These are phyloP conservation scores for Aplysina aerophoba DNA, from an alignment of 37 sponge, comb jelly and placozoan genomes.

Conservation along the genomic window DNA sequence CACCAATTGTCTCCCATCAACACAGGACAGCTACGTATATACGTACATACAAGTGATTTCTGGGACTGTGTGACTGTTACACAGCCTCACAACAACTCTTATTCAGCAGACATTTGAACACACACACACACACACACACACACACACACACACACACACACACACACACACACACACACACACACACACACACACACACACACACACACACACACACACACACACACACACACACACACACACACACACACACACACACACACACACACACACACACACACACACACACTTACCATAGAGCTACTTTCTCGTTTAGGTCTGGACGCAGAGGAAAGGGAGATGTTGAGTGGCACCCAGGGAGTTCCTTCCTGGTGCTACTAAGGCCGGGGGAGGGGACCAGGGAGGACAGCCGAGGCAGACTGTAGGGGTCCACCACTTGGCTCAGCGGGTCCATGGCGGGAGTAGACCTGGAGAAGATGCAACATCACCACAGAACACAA, in stretches of 20 bases:
- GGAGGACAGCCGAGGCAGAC: conserved; percentile 36
- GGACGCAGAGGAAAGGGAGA: conserved; percentile 65
- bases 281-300: conserved; percentile 61
- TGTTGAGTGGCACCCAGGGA: conserved; percentile 40
- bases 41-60: too few species aligned
- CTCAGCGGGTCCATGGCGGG: background rate
- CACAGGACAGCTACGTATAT: too few species aligned
- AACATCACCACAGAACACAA: background rate
- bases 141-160: too few species aligned
- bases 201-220: conserved; percentile 38
- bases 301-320: conserved; percentile 74
- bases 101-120: too few species aligned
- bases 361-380: background rate
- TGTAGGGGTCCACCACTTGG: conserved; percentile 7
- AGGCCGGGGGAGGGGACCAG: conserved; percentile 36
- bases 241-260: conserved; percentile 41
- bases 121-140: too few species aligned
- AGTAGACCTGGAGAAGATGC: background rate
- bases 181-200: conserved; percentile 39
- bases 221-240: conserved; percentile 40
- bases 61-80: too few species aligned
- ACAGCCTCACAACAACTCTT: too few species aligned
- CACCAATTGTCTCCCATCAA: too few species aligned
- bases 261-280: conserved; percentile 43
- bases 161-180: conserved; percentile 42